Evolutionary conservation across 2,113 vertebrate species (phyloP).

Genomic region (Melanostigma gelatinosum): DNA sequence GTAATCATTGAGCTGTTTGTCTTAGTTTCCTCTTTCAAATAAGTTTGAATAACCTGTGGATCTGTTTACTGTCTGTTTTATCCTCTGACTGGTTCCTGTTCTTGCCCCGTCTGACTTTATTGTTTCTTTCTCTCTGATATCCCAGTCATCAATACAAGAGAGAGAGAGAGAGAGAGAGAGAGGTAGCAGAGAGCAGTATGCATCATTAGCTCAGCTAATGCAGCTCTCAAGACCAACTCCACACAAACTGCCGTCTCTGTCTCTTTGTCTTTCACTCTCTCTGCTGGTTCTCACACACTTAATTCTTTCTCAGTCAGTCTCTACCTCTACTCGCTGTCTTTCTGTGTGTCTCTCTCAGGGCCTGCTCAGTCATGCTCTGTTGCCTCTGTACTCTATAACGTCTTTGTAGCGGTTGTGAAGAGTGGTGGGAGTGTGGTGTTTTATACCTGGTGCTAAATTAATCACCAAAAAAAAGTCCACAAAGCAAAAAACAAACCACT

Average conservation of each 20-base stretch:
- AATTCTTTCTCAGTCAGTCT: slow-evolving; percentile 32
- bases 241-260: slow-evolving; percentile 53
- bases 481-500: not conserved
- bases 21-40: slow-evolving; percentile 15
- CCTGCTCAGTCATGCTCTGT: slow-evolving; percentile 75
- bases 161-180: not conserved
- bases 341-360: slow-evolving; percentile 36
- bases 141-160: not conserved
- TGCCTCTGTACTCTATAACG: slow-evolving; percentile 67
- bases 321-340: slow-evolving; percentile 20
- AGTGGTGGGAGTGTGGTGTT: slow-evolving; percentile 39
- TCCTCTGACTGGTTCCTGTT: not conserved
- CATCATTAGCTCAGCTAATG: slow-evolving; percentile 72
- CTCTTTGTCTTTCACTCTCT: slow-evolving; percentile 51
- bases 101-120: not conserved
- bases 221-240: slow-evolving; percentile 40
- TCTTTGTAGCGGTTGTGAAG: slow-evolving; percentile 71
- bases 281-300: slow-evolving; percentile 58
- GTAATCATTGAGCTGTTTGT: not conserved
- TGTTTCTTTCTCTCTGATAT: not conserved
- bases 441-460: slow-evolving; percentile 51
- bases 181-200: slow-evolving; percentile 37
- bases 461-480: slow-evolving; percentile 43
- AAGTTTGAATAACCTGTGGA: not conserved
- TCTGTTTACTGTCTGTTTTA: not conserved